phyloP scores from a whole-genome alignment of 2,888 invertebrate genomes.

The Drosophila multiciliata region DNA sequence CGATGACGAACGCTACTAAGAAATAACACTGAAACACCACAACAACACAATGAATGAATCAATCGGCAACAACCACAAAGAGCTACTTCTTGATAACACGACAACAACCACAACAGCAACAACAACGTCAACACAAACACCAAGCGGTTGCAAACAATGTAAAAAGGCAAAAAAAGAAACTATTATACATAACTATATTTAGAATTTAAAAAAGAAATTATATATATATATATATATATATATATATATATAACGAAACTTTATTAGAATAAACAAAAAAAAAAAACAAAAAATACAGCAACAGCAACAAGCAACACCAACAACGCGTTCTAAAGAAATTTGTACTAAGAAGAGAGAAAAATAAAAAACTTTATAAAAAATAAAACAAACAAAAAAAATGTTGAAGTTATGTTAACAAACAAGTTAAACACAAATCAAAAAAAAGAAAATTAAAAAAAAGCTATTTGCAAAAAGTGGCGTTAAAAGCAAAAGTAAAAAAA shows the following conservation, averaged over 20 bases:
- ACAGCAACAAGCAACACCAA: conserved; percentile 34
- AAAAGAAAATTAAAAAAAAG: conserved; percentile 42
- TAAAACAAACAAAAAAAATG: conserved; percentile 49
- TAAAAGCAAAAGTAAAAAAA: conserved; percentile 44
- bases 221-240: conserved; percentile 32
- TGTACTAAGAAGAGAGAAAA: conserved; percentile 48
- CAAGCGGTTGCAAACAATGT: conserved; percentile 54
- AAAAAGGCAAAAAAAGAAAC: conserved; percentile 73
- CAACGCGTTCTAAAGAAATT: conserved; percentile 52
- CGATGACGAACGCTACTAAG: conserved; percentile 80
- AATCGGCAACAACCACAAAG: conserved; percentile 28
- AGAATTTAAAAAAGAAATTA: conserved; percentile 52
- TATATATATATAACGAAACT: conserved; percentile 54
- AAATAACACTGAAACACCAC: conserved; percentile 49
- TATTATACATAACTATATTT: conserved; percentile 65
- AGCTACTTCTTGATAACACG: conserved; percentile 40
- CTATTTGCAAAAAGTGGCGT: conserved; percentile 53
- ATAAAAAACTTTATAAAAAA: conserved; percentile 28
- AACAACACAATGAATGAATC: conserved; percentile 18
- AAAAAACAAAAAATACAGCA: conserved; percentile 14
- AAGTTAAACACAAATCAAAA: conserved; percentile 37
- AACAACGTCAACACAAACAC: conserved; percentile 27
- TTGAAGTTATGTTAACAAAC: conserved; percentile 69
- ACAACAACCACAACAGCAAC: conserved; percentile 41
- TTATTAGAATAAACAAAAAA: conserved; percentile 54